Conservation (phyloP, 2,113 vertebrate genomes). For the Nothobranchius furzeri region DNA sequence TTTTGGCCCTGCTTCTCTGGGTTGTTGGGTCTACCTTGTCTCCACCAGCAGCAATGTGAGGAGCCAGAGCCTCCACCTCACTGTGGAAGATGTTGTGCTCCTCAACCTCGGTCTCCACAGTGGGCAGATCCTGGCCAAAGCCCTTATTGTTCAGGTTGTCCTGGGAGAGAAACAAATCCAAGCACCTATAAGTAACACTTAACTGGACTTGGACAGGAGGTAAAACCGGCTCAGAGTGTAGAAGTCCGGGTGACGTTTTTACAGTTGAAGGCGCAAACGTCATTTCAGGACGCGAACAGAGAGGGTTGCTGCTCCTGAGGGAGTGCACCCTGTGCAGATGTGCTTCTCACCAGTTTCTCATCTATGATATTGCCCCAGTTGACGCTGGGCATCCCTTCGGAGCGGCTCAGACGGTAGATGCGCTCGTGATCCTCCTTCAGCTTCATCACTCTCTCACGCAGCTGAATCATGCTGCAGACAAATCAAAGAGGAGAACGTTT, state of each 20-base stretch:
- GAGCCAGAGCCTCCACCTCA: conserved; percentile 93
- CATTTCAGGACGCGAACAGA: too few relatives aligned
- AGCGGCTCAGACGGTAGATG: conserved; percentile 85
- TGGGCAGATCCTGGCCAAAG: conserved; percentile 89
- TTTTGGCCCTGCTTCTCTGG: too few relatives aligned
- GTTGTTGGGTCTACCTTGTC: conserved; percentile 78
- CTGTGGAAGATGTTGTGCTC: conserved; percentile 98
- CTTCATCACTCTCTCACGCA: conserved; percentile 86
- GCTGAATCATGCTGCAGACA: conserved; percentile 87
- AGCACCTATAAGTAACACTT: too few relatives aligned
- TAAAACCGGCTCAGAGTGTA: too few relatives aligned
- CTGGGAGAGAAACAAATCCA: conserved; percentile 65
- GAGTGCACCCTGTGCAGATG: background rate
- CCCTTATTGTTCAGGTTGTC: conserved; percentile 82
- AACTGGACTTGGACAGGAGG: too few relatives aligned
- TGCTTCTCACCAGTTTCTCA: conserved; percentile 88
- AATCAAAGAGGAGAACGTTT: background rate
- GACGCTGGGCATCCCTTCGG: conserved; percentile 83
- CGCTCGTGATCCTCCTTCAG: conserved; percentile 83
- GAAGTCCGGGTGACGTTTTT: too few relatives aligned
- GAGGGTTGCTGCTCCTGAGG: background rate
- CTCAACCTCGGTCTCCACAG: conserved; percentile 91
- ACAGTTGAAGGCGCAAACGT: too few relatives aligned
- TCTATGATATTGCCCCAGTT: conserved; percentile 92
- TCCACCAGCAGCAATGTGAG: conserved; percentile 81